These are phyloP conservation scores for Siphonodentalium dalli DNA, from an alignment of 2,888 invertebrate species.

Conservation along the genomic window DNA sequence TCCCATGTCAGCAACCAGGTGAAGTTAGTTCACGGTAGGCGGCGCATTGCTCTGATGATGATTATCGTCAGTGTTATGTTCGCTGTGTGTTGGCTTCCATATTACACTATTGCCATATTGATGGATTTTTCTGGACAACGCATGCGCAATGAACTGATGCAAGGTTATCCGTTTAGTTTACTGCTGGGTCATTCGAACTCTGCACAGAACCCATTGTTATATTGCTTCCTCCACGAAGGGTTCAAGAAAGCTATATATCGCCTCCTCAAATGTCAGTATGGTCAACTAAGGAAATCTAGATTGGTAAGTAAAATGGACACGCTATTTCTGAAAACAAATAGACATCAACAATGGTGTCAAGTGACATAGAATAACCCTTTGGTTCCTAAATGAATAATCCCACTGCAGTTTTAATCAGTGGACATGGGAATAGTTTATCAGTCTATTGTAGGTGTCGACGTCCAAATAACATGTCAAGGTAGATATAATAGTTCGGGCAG, in stretches of 20 bases:
- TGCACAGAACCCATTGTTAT: constrained; percentile 79
- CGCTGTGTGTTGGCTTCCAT: constrained; percentile 81
- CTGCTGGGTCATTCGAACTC: constrained; percentile 79
- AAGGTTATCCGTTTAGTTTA: constrained; percentile 71
- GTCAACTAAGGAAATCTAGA: constrained; percentile 14
- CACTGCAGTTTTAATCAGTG: too few species aligned
- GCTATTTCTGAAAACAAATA: too few species aligned
- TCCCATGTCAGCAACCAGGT: constrained; percentile 34
- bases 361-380: too few species aligned
- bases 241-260: constrained; percentile 69
- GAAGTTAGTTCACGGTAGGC: constrained; percentile 71
- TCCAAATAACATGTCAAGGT: too few species aligned
- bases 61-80: constrained; percentile 77
- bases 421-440: too few species aligned
- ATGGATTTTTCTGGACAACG: constrained; percentile 68
- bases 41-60: constrained; percentile 78
- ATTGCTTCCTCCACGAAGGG: constrained; percentile 78
- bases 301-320: constrained; percentile 19
- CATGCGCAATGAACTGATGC: constrained; percentile 45
- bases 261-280: constrained; percentile 32
- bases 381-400: too few species aligned
- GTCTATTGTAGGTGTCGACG: too few species aligned
- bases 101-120: constrained; percentile 75
- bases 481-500: too few species aligned
- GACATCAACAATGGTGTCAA: too few species aligned